Evolutionary conservation across 2,888 invertebrate genomes (phyloP).

Genomic region (Caenorhabditis doughertyi): DNA sequence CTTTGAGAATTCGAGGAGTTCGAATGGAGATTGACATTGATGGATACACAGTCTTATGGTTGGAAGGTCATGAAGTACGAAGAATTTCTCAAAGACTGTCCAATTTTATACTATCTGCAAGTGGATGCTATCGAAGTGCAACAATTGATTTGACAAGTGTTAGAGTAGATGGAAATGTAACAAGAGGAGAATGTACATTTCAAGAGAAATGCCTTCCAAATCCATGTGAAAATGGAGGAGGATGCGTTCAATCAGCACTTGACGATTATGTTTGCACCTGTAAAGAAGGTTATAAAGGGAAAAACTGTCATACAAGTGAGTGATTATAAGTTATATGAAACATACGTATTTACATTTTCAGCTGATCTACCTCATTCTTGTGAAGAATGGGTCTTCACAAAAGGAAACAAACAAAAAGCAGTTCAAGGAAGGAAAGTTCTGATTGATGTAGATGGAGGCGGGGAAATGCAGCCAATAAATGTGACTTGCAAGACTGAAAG

Average conservation of each 20-base stretch:
- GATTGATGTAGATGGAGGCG: slow-evolving; percentile 82
- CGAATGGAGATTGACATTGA: slow-evolving; percentile 81
- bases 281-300: slow-evolving; percentile 74
- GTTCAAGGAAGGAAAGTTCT: slow-evolving; percentile 70
- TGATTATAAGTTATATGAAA: background rate
- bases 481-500: slow-evolving; percentile 75
- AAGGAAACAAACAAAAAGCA: slow-evolving; percentile 61
- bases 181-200: slow-evolving; percentile 72
- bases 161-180: slow-evolving; percentile 70
- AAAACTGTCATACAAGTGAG: slow-evolving; percentile 79
- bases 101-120: slow-evolving; percentile 72
- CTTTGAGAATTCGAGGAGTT: slow-evolving; percentile 77
- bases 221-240: slow-evolving; percentile 79
- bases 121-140: slow-evolving; percentile 79
- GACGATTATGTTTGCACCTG: slow-evolving; percentile 76
- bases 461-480: slow-evolving; percentile 73
- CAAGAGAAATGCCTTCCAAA: slow-evolving; percentile 78
- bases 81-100: slow-evolving; percentile 72
- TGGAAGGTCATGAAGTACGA: slow-evolving; percentile 78
- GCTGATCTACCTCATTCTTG: slow-evolving; percentile 79
- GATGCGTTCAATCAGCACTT: slow-evolving; percentile 74
- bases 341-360: slow-evolving; percentile 57
- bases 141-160: slow-evolving; percentile 78
- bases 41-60: slow-evolving; percentile 78
- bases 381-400: slow-evolving; percentile 76